Percentiles rank a stretch among this genome's conserved stretches.
phyloP scores from a whole-genome alignment of 2,888 invertebrate genomes.

The Actias luna region DNA sequence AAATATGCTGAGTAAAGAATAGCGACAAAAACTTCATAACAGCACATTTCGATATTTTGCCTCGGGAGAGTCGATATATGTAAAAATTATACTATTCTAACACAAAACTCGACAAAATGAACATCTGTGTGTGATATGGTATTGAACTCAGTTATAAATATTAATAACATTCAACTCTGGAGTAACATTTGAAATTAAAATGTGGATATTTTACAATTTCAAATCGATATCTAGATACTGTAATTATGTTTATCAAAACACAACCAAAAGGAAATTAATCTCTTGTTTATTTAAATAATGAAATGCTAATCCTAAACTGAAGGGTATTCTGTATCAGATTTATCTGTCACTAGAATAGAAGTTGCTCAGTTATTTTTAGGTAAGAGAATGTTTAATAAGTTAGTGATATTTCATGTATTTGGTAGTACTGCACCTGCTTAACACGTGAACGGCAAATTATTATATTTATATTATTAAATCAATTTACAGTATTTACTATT shows the following conservation, averaged over 20 bases:
- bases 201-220: neutral
- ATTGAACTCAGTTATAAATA: constrained; percentile 10
- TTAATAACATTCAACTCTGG: neutral
- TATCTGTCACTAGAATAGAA: neutral
- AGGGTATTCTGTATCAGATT: neutral
- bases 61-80: too few species aligned
- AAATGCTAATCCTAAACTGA: neutral
- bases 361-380: too few species aligned
- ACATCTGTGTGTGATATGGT: constrained; percentile 4
- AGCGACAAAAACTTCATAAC: too few species aligned
- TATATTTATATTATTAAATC: too few species aligned
- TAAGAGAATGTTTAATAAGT: too few species aligned
- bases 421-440: too few species aligned
- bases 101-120: neutral
- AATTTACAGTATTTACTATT: too few species aligned
- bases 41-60: too few species aligned
- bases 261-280: neutral
- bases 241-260: neutral
- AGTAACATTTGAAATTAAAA: constrained; percentile 9
- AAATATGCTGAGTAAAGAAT: too few species aligned
- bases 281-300: neutral
- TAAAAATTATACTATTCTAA: neutral
- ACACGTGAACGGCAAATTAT: too few species aligned
- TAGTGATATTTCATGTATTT: too few species aligned
- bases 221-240: neutral